Evolutionary conservation across 2,797 vertebrate species (phyloP).

Genomic region (Delichon dasypus): DNA sequence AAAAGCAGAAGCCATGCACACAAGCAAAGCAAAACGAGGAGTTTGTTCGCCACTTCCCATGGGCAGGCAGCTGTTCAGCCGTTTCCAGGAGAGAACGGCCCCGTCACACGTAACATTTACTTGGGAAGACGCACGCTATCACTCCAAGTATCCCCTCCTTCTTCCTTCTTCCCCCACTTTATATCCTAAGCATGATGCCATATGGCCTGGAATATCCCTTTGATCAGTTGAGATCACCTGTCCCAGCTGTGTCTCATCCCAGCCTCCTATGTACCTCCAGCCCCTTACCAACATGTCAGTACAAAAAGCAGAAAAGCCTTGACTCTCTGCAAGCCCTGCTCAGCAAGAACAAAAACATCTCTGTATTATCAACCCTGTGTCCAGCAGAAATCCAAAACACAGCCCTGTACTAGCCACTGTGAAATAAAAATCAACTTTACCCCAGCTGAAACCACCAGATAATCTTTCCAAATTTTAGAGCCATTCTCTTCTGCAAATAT

Average conservation of each 20-base stretch:
- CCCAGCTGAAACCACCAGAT: neutral
- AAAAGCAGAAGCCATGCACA: neutral
- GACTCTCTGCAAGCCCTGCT: neutral
- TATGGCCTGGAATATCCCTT: neutral
- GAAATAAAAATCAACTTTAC: neutral
- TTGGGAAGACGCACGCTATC: neutral
- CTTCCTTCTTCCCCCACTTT: neutral
- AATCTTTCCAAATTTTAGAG: neutral
- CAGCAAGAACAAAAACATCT: neutral
- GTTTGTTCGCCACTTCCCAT: neutral
- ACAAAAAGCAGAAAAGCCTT: neutral
- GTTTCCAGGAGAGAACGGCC: neutral
- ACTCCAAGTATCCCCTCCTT: neutral
- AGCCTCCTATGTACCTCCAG: fast-evolving
- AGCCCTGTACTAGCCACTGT: neutral
- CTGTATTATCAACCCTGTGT: neutral
- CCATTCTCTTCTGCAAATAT: neutral
- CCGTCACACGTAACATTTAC: neutral
- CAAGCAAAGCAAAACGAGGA: neutral
- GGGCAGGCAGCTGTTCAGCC: neutral
- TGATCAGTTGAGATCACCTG: neutral
- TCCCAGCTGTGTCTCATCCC: neutral
- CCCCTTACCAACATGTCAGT: neutral
- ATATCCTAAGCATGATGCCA: neutral
- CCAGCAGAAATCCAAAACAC: neutral